Conservation (phyloP, 2,888 invertebrate genomes). For the Monopis laevigella region DNA sequence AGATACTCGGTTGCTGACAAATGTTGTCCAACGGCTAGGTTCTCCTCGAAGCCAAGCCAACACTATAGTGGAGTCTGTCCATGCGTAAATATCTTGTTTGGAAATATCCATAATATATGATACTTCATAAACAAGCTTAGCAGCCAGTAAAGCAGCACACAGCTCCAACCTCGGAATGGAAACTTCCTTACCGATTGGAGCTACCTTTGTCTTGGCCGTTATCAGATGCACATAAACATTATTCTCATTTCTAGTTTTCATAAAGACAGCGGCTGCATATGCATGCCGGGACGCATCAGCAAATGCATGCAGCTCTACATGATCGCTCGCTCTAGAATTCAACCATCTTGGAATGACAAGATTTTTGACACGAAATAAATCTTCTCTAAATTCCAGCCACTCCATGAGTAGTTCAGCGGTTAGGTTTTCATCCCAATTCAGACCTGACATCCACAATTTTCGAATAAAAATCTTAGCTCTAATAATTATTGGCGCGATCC, state of each 20-base stretch:
- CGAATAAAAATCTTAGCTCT: slow-evolving; percentile 20
- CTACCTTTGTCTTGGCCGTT: slow-evolving; percentile 20
- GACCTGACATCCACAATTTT: slow-evolving; percentile 18
- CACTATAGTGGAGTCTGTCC: slow-evolving; percentile 24
- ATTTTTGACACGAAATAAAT: slow-evolving; percentile 11
- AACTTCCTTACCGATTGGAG: slow-evolving; percentile 18
- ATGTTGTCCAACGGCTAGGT: slow-evolving; percentile 23
- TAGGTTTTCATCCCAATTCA: slow-evolving; percentile 20
- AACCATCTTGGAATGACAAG: slow-evolving; percentile 20
- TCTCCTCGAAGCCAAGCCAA: slow-evolving; percentile 21
- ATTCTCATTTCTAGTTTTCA: slow-evolving; percentile 7
- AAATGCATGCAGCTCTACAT: slow-evolving; percentile 19
- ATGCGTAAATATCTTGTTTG: slow-evolving; percentile 14
- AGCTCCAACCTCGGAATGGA: slow-evolving; percentile 22
- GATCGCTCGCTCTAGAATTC: neutral
- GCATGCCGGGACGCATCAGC: slow-evolving; percentile 20
- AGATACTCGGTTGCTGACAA: slow-evolving; percentile 22
- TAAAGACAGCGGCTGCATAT: slow-evolving; percentile 20
- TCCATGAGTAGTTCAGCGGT: slow-evolving; percentile 12
- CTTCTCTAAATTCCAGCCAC: slow-evolving; percentile 16
- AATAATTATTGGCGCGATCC: slow-evolving; percentile 22
- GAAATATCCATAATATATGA: slow-evolving; percentile 14
- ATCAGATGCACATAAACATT: slow-evolving; percentile 14
- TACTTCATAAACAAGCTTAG: slow-evolving; percentile 10
- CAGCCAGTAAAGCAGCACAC: slow-evolving; percentile 16